Evolutionary conservation across 2,888 invertebrate species (phyloP), one percentile per base, ranked within the genome.

Genomic region (Sinotaia quadrata): DNA sequence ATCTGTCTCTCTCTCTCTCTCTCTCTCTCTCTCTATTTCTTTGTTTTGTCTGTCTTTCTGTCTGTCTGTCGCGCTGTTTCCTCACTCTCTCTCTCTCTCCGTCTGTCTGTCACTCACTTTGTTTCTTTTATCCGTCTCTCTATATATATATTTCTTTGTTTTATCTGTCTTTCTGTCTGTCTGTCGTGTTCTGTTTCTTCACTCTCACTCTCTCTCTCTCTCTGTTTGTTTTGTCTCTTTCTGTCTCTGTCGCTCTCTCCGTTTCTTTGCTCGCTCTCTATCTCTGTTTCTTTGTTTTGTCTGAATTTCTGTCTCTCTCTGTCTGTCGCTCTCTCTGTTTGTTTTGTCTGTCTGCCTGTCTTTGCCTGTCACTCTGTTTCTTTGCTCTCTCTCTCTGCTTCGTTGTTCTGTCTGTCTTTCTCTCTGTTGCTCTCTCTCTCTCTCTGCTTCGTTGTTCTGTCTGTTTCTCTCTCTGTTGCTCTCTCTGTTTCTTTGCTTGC

Each of bases 1-100:
- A n/a, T 51, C 51, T 51, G 27, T 51, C 51, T 51, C 51, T 51
- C 51, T 51, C 51, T 51, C 51, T 51, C 51, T 21, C 51, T 51
- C 51, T 51, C 51, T 51, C 51, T 51, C 51, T 24, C 24, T 24
- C 51, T 18, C 24, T 24, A 24, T 24, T 15, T 47, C 49, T 12
- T 24, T 47, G 5, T 15, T 12, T 15, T 15, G 10, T 21, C 15
- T 3, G 10, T 29, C 18, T 15, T 51, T 29, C 15, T n/a, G 15
- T n/a, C n/a, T n/a, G 15, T 12, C n/a, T n/a, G 15, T n/a, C 24
- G 10, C n/a, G 29, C 18, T 31, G 27, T 12, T 52, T 31, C 31
- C 52, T 52, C 27, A 31, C 52, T 27, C 27, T 52, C 3, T 52
- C 52, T 52, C 52, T 52, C 52, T 52, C 52, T 52, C 52, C 18